These are phyloP conservation scores for Pinna nobilis DNA, from an alignment of 1,140 invertebrate genomes.

Conservation along the genomic window DNA sequence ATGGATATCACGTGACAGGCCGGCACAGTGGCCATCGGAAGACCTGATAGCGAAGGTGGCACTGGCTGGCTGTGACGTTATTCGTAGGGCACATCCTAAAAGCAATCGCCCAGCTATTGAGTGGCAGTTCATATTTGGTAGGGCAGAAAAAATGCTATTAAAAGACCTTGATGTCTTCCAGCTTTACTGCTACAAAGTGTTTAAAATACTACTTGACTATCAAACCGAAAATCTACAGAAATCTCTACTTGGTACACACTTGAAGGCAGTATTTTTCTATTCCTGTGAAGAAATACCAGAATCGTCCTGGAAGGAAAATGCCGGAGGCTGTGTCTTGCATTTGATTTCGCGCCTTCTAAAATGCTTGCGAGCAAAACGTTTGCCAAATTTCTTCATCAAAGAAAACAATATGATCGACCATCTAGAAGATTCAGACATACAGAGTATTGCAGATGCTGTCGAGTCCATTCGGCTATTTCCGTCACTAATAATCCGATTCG, in stretches of 20 bases:
- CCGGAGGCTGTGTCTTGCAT: background rate
- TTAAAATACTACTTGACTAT: background rate
- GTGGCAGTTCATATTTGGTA: background rate
- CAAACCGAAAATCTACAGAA: background rate
- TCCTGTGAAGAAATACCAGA: background rate
- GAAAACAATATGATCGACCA: constrained; percentile 1
- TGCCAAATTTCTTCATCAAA: background rate
- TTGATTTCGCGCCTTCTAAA: background rate
- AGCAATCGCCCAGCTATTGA: background rate
- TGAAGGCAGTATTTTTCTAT: background rate
- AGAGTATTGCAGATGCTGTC: background rate
- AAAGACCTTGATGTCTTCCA: background rate
- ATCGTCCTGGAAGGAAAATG: background rate
- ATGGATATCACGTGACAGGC: background rate
- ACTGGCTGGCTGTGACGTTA: background rate
- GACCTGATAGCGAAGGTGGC: background rate
- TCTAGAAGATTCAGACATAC: background rate
- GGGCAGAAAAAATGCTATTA: background rate
- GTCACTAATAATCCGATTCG: no score
- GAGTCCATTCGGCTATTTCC: background rate
- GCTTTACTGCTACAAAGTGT: background rate
- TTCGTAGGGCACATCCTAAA: background rate
- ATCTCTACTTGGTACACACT: background rate
- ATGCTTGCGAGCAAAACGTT: background rate
- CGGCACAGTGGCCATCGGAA: background rate